Evolutionary conservation across 2,888 invertebrate species (phyloP).

Genomic region (Hyles lineata): DNA sequence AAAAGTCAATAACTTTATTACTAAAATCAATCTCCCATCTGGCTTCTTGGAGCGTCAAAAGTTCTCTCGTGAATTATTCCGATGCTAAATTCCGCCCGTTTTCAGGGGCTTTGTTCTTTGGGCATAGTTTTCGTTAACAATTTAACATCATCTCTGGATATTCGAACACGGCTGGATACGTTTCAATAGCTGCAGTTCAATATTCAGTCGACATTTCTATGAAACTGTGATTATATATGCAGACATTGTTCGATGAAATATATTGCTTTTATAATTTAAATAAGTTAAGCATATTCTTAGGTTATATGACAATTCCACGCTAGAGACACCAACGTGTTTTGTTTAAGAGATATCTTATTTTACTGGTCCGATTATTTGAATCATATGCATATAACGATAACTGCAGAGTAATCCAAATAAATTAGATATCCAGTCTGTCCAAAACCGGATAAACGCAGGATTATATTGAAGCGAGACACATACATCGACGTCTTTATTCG

Average conservation of each 20-base stretch:
- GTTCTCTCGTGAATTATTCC: constrained; percentile 12
- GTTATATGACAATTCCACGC: no score
- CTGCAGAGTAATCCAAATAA: no score
- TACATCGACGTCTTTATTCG: no score
- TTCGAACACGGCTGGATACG: neutral
- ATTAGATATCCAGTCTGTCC: no score
- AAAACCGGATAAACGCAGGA: no score
- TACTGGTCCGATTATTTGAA: no score
- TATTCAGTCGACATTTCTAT: constrained; percentile 1
- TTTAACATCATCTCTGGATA: neutral
- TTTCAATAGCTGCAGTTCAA: constrained; percentile 11
- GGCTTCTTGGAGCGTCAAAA: neutral
- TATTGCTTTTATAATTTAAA: neutral
- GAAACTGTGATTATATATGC: neutral
- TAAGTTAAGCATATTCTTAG: no score
- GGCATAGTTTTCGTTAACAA: constrained; percentile 24
- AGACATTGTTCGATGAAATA: neutral
- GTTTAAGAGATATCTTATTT: no score
- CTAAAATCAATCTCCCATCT: neutral
- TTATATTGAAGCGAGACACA: no score
- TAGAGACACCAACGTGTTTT: no score
- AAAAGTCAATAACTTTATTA: neutral
- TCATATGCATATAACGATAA: no score
- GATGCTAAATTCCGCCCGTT: constrained; percentile 6
- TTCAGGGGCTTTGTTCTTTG: constrained; percentile 16